Evolutionary conservation across 2,113 vertebrate species (phyloP), one percentile per base, ranked within the genome.

Genomic region (Thomomys bottae): DNA sequence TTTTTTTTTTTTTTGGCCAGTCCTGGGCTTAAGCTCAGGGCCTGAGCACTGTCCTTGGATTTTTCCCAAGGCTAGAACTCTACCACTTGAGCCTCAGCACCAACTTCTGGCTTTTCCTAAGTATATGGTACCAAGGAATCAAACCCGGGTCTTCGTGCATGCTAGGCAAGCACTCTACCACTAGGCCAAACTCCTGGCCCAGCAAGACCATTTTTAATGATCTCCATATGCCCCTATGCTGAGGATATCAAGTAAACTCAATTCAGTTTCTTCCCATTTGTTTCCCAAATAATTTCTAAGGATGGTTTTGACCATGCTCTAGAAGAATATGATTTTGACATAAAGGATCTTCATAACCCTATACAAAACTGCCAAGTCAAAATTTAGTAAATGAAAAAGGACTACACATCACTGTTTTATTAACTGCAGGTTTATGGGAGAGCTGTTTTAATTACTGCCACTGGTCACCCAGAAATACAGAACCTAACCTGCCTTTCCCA

Each of bases 321-420:
- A 12, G 21, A 68, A 45, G 82, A 70, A 78, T 6, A 32, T 36
- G 32, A 15, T 10, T 82, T 68, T 72, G 57, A 85, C 70, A 32
- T 45, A 57, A 71, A 67, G 32, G n/a, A 34, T 77, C 78, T 67
- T 89, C 32, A 88, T 70, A 87, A 3, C 12, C 8, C 68, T 54
- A 84, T 7, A 64, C 32, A 59, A 10, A 93, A 67, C 75, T 89
- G 84, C 21, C 70, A 91, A 81, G n/a, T 73, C 40, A 87, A 87
- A 89, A 88, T 70, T 66, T 36, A 75, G 15, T 30, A 36, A 79
- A 66, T 84, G 72, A 92, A 92, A 71, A 2, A 57, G 10, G 28
- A 63, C 26, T 17, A 30, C 2, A 10, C 0, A 42, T 6, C 71
- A 83, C 54, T 34, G n/a, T 72, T 18, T 23, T 38, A 28, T 57